phyloP scores from a whole-genome alignment of 2,113 vertebrate species.

The Cricetomys ansorgei region DNA sequence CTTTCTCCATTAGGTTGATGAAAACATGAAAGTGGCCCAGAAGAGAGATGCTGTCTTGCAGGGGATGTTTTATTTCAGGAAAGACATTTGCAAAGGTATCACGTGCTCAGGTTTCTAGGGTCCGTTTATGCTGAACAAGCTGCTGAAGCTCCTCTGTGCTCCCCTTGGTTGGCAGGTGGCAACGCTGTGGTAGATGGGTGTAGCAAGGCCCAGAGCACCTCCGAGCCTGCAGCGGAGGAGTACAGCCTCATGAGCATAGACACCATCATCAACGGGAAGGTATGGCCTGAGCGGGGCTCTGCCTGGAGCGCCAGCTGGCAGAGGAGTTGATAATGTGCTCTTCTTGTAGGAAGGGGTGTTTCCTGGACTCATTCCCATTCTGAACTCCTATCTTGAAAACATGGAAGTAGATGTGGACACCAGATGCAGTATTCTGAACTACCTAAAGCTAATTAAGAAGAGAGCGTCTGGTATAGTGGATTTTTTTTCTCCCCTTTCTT shows the following conservation, averaged over 20 bases:
- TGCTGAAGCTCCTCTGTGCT: not conserved
- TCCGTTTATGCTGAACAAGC: not conserved
- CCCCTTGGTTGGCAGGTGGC: conserved; percentile 87
- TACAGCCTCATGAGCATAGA: conserved; percentile 98
- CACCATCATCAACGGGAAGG: conserved; percentile 99
- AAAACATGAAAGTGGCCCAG: conserved; percentile 98
- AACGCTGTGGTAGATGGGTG: conserved; percentile 91
- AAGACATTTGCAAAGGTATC: conserved; percentile 97
- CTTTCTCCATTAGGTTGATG: conserved; percentile 92
- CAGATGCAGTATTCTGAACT: conserved; percentile 98
- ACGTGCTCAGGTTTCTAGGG: not conserved
- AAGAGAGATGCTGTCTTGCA: conserved; percentile 95
- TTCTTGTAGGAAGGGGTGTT: conserved; percentile 94
- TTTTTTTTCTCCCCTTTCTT: not conserved
- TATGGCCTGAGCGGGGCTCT: conserved; percentile 60
- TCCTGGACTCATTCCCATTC: conserved; percentile 96
- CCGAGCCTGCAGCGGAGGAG: conserved; percentile 88
- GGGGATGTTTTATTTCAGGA: conserved; percentile 97
- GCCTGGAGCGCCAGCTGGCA: rapidly evolving
- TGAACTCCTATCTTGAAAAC: conserved; percentile 98
- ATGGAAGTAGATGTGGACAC: conserved; percentile 99
- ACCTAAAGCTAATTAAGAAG: conserved; percentile 98
- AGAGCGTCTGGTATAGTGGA: conserved; percentile 93
- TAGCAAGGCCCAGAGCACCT: conserved; percentile 88
- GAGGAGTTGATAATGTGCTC: not conserved